These are phyloP conservation scores for Lasioglossum pauxillum DNA, from an alignment of 2,888 invertebrate genomes.

Conservation along the genomic window DNA sequence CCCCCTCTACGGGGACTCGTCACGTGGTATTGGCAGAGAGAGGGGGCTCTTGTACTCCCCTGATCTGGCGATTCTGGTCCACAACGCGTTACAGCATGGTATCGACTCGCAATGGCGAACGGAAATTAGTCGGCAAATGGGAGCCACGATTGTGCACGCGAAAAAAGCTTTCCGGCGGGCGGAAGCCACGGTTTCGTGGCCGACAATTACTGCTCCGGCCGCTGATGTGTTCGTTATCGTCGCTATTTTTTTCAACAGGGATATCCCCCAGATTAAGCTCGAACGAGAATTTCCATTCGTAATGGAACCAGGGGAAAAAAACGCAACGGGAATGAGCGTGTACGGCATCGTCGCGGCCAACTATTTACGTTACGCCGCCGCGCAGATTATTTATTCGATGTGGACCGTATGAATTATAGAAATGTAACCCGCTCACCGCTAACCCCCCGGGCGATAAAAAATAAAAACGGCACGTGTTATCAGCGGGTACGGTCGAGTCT, in stretches of 20 bases:
- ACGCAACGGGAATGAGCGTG: conserved; percentile 9
- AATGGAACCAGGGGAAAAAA: conserved; percentile 54
- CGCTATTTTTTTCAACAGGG: conserved; percentile 61
- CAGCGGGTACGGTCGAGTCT: too few relatives aligned
- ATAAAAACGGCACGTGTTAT: not conserved
- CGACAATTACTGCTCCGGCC: conserved; percentile 59
- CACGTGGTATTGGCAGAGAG: too few relatives aligned
- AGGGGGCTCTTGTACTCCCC: too few relatives aligned
- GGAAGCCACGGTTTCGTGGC: conserved; percentile 39
- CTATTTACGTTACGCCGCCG: conserved; percentile 33
- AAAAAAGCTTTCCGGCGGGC: conserved; percentile 37
- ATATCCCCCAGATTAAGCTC: conserved; percentile 53
- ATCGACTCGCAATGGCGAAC: conserved; percentile 32
- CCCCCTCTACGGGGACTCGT: too few relatives aligned
- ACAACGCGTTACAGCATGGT: too few relatives aligned
- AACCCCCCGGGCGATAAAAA: not conserved
- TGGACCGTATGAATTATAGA: conserved; percentile 44
- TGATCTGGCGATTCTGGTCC: too few relatives aligned
- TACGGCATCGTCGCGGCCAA: not conserved
- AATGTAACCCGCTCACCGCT: not conserved
- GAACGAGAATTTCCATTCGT: conserved; percentile 67
- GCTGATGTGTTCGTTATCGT: conserved; percentile 64
- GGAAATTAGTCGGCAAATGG: conserved; percentile 57
- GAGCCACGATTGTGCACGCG: conserved; percentile 12
- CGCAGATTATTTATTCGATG: conserved; percentile 36